These are phyloP conservation scores for Hydrochoerus hydrochaeris DNA, from an alignment of 2,113 vertebrate species.

Conservation along the genomic window DNA sequence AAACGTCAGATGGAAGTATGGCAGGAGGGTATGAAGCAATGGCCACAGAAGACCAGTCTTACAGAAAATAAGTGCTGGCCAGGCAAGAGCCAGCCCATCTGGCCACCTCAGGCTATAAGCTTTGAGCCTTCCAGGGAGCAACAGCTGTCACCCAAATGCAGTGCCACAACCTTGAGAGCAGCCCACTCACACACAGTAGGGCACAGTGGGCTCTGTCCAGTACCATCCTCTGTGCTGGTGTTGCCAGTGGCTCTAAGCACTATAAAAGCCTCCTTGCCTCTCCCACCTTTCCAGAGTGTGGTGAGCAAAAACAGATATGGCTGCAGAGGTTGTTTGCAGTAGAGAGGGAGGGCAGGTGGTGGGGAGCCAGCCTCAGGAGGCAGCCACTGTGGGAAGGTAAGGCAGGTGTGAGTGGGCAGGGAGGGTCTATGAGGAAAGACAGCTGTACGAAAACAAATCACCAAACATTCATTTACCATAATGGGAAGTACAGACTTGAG, in stretches of 20 bases:
- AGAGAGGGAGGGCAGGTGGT: not conserved
- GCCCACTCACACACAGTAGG: not conserved
- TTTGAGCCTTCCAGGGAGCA: not conserved
- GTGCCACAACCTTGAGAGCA: rapidly evolving
- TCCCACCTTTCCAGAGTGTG: not conserved
- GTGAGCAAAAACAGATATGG: not conserved
- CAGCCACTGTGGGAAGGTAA: not conserved
- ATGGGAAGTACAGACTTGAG: not conserved
- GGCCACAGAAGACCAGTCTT: not conserved
- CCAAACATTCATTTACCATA: not conserved
- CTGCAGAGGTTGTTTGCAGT: not conserved
- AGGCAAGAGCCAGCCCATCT: not conserved
- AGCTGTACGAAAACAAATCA: not conserved
- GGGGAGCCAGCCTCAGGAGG: not conserved
- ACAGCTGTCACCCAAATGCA: not conserved
- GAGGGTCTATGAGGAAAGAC: no score
- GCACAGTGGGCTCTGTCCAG: not conserved
- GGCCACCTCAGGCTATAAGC: not conserved
- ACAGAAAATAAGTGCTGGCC: not conserved
- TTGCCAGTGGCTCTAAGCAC: not conserved
- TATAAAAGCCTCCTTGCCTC: not conserved
- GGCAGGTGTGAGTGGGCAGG: not conserved
- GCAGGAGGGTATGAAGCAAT: not conserved
- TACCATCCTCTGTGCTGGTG: not conserved
- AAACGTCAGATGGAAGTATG: not conserved